phyloP scores from a whole-genome alignment of 1,140 invertebrate species.

The Drosophila subpulchrella region DNA sequence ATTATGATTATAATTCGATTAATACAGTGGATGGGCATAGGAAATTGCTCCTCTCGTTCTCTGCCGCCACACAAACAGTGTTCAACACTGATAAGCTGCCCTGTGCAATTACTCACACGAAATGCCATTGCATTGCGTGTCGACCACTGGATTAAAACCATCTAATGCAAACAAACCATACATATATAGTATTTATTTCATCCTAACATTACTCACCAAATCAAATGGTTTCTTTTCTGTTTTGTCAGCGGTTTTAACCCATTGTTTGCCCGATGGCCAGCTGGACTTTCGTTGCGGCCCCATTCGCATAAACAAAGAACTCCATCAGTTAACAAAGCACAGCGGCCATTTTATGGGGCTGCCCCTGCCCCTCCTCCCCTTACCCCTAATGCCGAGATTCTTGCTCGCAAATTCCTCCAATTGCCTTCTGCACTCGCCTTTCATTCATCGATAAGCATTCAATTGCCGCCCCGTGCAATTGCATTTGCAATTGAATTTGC shows the following conservation, averaged over 20 bases:
- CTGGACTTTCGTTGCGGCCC: conserved; percentile 64
- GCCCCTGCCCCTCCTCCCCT: background rate
- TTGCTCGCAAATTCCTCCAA: conserved; percentile 57
- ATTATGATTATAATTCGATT: too few relatives aligned
- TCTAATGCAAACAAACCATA: background rate
- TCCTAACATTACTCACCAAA: background rate
- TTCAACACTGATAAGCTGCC: too few relatives aligned
- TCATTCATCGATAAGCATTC: conserved; percentile 71
- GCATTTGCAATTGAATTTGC: conserved; percentile 36
- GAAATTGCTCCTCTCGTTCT: too few relatives aligned
- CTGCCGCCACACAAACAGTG: too few relatives aligned
- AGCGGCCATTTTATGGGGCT: conserved; percentile 48
- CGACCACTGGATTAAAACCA: background rate
- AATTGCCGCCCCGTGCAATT: conserved; percentile 44
- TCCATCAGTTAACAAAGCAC: conserved; percentile 38
- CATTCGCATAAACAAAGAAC: conserved; percentile 77
- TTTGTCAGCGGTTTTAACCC: conserved; percentile 32
- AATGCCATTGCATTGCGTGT: too few relatives aligned
- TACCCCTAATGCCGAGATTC: conserved; percentile 6
- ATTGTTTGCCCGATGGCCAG: conserved; percentile 50
- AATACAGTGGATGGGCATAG: too few relatives aligned
- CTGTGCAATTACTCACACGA: too few relatives aligned
- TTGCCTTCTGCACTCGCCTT: conserved; percentile 43
- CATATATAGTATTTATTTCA: background rate
- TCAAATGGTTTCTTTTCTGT: background rate